Evolutionary conservation across 2,113 vertebrate species (phyloP).

Genomic region (Smithornis capensis): DNA sequence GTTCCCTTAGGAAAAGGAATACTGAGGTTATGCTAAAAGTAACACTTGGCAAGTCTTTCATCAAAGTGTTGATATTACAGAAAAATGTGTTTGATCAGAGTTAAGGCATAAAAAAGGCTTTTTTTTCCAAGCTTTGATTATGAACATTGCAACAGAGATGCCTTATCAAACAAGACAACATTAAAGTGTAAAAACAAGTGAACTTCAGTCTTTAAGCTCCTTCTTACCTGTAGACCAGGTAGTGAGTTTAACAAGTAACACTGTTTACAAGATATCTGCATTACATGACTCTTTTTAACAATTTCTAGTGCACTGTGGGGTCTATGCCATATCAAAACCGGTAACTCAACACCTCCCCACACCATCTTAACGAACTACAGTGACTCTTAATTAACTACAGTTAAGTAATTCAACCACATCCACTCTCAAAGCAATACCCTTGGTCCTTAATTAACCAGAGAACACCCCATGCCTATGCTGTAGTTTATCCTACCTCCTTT

Average conservation of each 20-base stretch:
- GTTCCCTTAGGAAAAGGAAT: constrained; percentile 78
- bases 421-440: background rate
- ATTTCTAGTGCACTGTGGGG: background rate
- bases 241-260: background rate
- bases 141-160: background rate
- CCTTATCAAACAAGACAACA: background rate
- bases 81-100: background rate
- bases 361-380: background rate
- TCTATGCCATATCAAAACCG: accelerated
- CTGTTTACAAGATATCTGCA: background rate
- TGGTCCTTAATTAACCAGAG: background rate
- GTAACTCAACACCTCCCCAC: background rate
- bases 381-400: background rate
- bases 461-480: background rate
- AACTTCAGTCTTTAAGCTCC: background rate
- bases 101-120: background rate
- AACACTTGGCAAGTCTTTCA: background rate
- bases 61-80: background rate
- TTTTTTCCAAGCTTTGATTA: background rate
- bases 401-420: background rate
- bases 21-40: background rate
- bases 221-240: background rate
- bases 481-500: constrained; percentile 81
- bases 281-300: background rate
- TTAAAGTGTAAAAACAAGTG: background rate